Base-by-base conservation (phyloP, 2,797 vertebrate genomes). In the Propithecus deckenii region DNA sequence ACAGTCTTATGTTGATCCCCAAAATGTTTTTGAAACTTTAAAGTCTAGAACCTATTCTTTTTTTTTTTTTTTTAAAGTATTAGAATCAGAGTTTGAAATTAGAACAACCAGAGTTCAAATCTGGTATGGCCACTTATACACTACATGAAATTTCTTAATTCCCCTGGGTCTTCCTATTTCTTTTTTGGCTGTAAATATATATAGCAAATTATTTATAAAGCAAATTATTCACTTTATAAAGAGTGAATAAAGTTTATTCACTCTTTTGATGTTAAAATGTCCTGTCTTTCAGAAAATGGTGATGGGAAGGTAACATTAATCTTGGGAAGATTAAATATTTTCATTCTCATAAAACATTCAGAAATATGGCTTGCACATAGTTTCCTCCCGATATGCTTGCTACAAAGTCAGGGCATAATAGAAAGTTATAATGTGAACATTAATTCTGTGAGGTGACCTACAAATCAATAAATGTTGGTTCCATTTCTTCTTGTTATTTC, bases 241-340 rank as follows among this genome's bases (percentile, higher is more conserved):
- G 38, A 38, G 38, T 38, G 38, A 38, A 38, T 38, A n/a, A 38
- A 38, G 0, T 88, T 57, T 92, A 48, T 80, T 61, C 23, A 88
- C 10, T 61, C 32, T 85, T 95, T 81, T 80, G 32, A 23, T 74
- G 80, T 91, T 59, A 96, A 48, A 90, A 91, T 87, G 11, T 78
- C 38, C 1, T 50, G 17, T 83, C n/a, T 50, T 94, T 92, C 55
- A 80, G 86, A 57, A 93, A 93, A 87, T 83, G 35, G 7, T 74
- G 35, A 88, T 28, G 32, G 14, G 7, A 63, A 92, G 38, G 9
- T 38, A 59, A 46, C 61, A 80, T 80, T 93, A 88, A n/a, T 86
- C 35, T 83, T 41, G 20, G 20, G 35, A 72, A 35, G 57, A 79
- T 59, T 18, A 91, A 93, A 89, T 86, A 80, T 71, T 76, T 6